These are phyloP conservation scores for Drosophila ambigua DNA, from an alignment of 1,140 invertebrate species.

Conservation along the genomic window DNA sequence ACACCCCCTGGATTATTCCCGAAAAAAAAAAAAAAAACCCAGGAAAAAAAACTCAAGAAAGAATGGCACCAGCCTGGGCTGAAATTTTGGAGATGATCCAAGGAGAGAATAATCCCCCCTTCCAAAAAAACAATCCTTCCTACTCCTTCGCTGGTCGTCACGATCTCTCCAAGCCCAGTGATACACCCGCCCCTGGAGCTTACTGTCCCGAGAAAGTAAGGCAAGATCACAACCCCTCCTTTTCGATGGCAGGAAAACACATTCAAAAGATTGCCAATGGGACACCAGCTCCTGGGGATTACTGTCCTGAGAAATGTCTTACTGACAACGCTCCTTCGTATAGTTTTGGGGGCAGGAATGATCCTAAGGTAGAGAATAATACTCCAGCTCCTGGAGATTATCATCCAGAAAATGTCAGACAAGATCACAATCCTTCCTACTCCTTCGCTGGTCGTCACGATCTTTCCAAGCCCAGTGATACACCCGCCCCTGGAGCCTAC, in stretches of 20 bases:
- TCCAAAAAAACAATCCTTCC: slow-evolving; percentile 84
- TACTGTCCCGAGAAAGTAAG: slow-evolving; percentile 87
- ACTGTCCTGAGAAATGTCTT: slow-evolving; percentile 86
- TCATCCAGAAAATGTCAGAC: slow-evolving; percentile 86
- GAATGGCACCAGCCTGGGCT: too few relatives aligned
- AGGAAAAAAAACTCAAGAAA: too few relatives aligned
- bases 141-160: slow-evolving; percentile 85
- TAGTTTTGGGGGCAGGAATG: slow-evolving; percentile 40
- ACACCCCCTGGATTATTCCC: slow-evolving; percentile 85
- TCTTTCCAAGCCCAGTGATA: slow-evolving; percentile 63
- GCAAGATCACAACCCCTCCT: slow-evolving; percentile 86
- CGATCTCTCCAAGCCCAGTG: slow-evolving; percentile 84
- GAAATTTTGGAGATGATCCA: too few relatives aligned
- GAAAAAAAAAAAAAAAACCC: slow-evolving; percentile 86
- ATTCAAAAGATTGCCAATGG: slow-evolving; percentile 86
- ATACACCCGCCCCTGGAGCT: slow-evolving; percentile 83
- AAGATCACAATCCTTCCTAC: slow-evolving; percentile 84
- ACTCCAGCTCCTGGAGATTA: slow-evolving; percentile 86
- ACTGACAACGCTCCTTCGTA: slow-evolving; percentile 85
- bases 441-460: slow-evolving; percentile 84
- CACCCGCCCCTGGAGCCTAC: slow-evolving; percentile 85
- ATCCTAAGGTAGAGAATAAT: slow-evolving; percentile 48
- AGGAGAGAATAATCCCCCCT: too few relatives aligned
- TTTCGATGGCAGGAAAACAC: slow-evolving; percentile 84
- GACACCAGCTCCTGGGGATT: slow-evolving; percentile 85